phyloP scores from a whole-genome alignment of 2,797 vertebrate genomes.

The Galaxias olidus region DNA sequence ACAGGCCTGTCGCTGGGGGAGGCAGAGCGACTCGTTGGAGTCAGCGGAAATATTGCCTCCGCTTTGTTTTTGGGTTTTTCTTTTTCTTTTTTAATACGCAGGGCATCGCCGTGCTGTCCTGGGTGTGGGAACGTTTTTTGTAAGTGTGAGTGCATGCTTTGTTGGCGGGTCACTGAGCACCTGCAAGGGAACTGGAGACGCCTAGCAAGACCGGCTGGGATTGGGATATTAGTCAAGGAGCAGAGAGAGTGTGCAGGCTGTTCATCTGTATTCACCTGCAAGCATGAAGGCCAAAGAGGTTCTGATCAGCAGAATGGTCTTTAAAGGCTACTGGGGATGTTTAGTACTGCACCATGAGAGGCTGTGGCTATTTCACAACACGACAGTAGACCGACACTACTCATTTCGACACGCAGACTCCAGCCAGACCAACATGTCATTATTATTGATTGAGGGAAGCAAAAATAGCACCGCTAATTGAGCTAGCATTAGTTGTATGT shows the following conservation, averaged over 20 bases:
- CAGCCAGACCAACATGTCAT: not conserved
- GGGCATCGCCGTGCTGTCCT: not conserved
- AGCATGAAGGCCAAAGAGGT: no score
- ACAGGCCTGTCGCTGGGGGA: slow-evolving; percentile 37
- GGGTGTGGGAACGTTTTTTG: not conserved
- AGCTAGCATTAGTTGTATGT: not conserved
- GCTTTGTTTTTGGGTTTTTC: slow-evolving; percentile 25
- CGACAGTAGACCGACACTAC: not conserved
- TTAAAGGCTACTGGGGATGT: no score
- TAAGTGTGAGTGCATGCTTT: slow-evolving; percentile 4
- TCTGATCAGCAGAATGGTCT: no score
- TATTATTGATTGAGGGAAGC: not conserved
- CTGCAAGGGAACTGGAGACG: slow-evolving; percentile 20
- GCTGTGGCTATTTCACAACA: not conserved
- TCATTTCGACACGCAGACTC: not conserved
- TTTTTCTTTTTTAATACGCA: slow-evolving; percentile 11
- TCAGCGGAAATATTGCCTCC: slow-evolving; percentile 49
- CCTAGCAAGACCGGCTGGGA: slow-evolving; percentile 1
- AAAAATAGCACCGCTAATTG: not conserved
- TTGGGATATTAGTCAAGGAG: not conserved
- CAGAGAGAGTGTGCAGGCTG: not conserved
- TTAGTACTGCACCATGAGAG: not conserved
- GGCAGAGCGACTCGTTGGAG: slow-evolving; percentile 27
- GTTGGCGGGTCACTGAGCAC: slow-evolving; percentile 8
- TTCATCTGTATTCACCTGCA: not conserved